Percentiles rank a stretch among this genome's conserved stretches.
phyloP scores from a whole-genome alignment of 2,113 vertebrate genomes.

The Verasper variegatus region DNA sequence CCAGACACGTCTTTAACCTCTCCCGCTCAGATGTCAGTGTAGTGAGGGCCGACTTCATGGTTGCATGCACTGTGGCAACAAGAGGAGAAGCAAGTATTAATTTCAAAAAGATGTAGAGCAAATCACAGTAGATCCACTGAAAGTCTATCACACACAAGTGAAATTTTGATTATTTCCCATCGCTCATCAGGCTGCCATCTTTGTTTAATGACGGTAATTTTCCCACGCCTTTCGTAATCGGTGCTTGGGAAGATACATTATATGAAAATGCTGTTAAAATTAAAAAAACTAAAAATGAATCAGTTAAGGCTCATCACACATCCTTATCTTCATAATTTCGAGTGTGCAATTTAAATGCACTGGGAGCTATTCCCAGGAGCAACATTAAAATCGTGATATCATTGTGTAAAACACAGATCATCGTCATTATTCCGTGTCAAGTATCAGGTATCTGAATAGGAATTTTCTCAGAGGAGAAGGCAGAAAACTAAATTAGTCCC shows the following conservation, averaged over 20 bases:
- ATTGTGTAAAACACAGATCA: constrained; percentile 23
- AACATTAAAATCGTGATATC: constrained; percentile 11
- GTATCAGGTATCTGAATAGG: constrained; percentile 12
- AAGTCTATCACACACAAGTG: neutral
- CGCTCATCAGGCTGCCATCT: neutral
- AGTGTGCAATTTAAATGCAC: constrained; percentile 22
- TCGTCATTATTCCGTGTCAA: constrained; percentile 17
- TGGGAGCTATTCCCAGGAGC: neutral
- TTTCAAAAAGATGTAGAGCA: neutral
- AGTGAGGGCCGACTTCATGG: constrained; percentile 90
- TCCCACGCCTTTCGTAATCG: neutral
- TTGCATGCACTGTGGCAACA: constrained; percentile 82
- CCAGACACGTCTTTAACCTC: constrained; percentile 89
- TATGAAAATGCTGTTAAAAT: neutral
- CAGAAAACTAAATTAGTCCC: neutral
- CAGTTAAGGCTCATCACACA: constrained; percentile 7
- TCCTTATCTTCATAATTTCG: neutral
- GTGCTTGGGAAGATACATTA: neutral
- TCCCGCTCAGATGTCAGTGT: constrained; percentile 89
- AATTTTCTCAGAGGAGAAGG: neutral
- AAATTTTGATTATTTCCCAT: neutral
- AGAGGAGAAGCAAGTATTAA: constrained; percentile 18
- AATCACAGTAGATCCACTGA: neutral
- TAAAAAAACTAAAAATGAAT: neutral
- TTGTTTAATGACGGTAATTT: constrained; percentile 2